Conservation (phyloP, 2,888 invertebrate genomes). For the Lithophane socia region DNA sequence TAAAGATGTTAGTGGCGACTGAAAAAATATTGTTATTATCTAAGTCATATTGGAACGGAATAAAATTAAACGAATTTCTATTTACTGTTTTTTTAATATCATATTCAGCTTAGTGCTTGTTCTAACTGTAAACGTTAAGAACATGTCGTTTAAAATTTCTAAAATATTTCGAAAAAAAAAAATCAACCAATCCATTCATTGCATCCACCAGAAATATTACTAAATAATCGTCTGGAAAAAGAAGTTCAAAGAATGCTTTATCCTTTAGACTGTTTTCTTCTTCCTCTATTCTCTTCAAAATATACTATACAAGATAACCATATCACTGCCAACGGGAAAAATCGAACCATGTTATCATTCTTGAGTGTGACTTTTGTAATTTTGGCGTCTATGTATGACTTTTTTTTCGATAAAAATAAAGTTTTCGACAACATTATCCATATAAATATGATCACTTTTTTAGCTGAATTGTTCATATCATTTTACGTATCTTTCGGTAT, state of each 20-base stretch:
- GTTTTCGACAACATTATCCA: not conserved
- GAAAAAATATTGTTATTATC: too few species aligned
- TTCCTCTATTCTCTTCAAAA: conserved; percentile 4
- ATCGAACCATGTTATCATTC: not conserved
- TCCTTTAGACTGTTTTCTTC: not conserved
- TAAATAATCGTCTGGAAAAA: conserved; percentile 11
- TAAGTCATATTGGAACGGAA: not conserved
- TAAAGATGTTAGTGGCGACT: too few species aligned
- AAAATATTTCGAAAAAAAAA: not conserved
- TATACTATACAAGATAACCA: conserved; percentile 3
- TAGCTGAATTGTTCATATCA: not conserved
- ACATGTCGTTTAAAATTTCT: too few species aligned
- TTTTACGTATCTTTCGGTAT: not conserved
- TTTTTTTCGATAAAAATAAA: too few species aligned
- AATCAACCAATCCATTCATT: not conserved
- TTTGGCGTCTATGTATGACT: not conserved
- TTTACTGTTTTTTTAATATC: too few species aligned
- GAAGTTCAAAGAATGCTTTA: conserved; percentile 7
- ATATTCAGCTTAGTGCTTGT: too few species aligned
- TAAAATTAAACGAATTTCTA: too few species aligned
- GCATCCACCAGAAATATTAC: conserved; percentile 5
- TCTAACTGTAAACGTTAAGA: too few species aligned
- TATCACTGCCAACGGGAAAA: not conserved
- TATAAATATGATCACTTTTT: not conserved
- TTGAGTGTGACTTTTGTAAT: not conserved